Evolutionary conservation across 2,113 vertebrate genomes (phyloP).

Genomic region (Toxotes jaculatrix): DNA sequence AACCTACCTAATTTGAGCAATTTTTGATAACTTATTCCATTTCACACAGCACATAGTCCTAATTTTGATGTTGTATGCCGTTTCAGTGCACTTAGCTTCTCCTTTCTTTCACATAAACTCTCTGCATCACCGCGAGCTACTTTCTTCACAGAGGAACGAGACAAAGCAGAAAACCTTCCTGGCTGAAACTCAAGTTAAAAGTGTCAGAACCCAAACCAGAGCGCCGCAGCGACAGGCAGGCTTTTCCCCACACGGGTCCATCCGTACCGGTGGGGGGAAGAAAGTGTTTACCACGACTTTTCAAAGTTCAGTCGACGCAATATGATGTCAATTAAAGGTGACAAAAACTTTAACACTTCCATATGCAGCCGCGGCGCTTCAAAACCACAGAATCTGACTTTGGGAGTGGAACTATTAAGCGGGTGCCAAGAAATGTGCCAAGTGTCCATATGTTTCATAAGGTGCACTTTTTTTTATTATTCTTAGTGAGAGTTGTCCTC

Average conservation of each 20-base stretch:
- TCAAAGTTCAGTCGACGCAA: slow-evolving; percentile 74
- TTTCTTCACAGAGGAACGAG: slow-evolving; percentile 13
- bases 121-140: slow-evolving; percentile 58
- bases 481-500: slow-evolving; percentile 55
- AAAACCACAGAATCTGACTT: slow-evolving; percentile 75
- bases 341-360: slow-evolving; percentile 84
- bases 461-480: slow-evolving; percentile 66
- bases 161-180: slow-evolving; percentile 41
- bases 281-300: slow-evolving; percentile 77
- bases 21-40: slow-evolving; percentile 76
- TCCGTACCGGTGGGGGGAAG: slow-evolving; percentile 44
- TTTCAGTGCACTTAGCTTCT: slow-evolving; percentile 56
- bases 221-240: slow-evolving; percentile 10
- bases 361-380: slow-evolving; percentile 76
- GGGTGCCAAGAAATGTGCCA: slow-evolving; percentile 74
- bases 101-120: slow-evolving; percentile 47
- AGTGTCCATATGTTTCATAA: slow-evolving; percentile 79
- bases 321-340: slow-evolving; percentile 87
- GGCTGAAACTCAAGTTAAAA: slow-evolving; percentile 14
- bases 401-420: slow-evolving; percentile 69
- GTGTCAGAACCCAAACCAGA: slow-evolving; percentile 3
- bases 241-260: slow-evolving; percentile 21
- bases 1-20: slow-evolving; percentile 69
- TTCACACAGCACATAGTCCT: slow-evolving; percentile 58
- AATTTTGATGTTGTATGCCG: slow-evolving; percentile 69